Evolutionary conservation across 2,797 vertebrate species (phyloP), one percentile per base, ranked within the genome.

Genomic region (Cichlasoma orientale): DNA sequence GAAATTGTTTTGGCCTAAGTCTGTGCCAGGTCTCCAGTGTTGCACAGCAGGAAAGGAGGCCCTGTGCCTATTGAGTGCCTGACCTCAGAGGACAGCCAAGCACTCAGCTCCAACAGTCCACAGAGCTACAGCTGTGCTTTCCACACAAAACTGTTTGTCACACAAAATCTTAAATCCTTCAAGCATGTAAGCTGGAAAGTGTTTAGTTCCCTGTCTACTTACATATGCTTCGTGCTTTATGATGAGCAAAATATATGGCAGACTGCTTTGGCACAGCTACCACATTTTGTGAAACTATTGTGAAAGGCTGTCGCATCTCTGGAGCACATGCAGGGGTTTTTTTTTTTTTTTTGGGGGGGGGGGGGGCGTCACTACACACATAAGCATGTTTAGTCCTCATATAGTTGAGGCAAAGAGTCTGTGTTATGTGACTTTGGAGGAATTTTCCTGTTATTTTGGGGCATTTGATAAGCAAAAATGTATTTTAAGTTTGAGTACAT

Each of bases 51-150:
- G 91, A 83, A 82, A 85, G 69, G 80, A 89, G 88, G 88, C 88
- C 89, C 77, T 59, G 72, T n/a, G 68, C 86, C 88, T 87, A 78
- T 79, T 83, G 83, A 84, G 90, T 59, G 72, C 38, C 80, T 91
- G 92, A 93, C 92, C 90, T 89, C 77, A 9, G 72, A 88, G 89
- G 81, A 89, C 77, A 82, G 88, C 75, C 74, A 58, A 86, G 88
- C 68, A 69, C 79, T 88, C 55, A 1, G 77, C 80, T 86, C 80
- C 59, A 71, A 75, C 81, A 85, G 83, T 81, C 83, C 75, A 78
- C 80, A 79, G 72, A 83, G 83, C 82, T 90, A 92, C 92, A 91
- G 93, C 92, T 93, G 92, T 83, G 82, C 75, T 78, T 82, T 89
- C 68, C 29, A 71, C 77, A 81, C n/a, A 88, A 86, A 75, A 79